Base-by-base conservation (phyloP, 2,113 vertebrate genomes). In the Sphaerodactylus townsendi region DNA sequence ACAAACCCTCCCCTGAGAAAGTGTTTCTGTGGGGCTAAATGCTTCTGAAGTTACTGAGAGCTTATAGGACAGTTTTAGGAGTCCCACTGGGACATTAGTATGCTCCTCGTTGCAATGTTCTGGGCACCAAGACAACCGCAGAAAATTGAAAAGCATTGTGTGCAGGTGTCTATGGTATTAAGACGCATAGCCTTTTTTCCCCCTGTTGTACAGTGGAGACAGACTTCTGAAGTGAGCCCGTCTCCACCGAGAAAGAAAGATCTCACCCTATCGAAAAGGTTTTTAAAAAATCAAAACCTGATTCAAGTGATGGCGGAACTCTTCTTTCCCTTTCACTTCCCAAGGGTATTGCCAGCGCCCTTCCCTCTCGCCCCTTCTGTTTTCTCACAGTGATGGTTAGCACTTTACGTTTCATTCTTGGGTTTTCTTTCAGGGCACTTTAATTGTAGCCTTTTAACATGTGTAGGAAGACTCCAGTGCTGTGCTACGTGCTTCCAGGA, bases 361-460 rank as follows among this genome's bases (percentile, higher is more conserved):
- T 9, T 83, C 44, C 62, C 56, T 41, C 86, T 59, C 21, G 35
- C 35, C 65, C 64, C 50, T 39, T 30, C 8, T 11, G 5, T 50
- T 77, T 56, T 87, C 35, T 92, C 74, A 30, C 85, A 5, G 83
- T 85, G 86, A 93, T 85, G 17, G 35, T 64, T 75, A 88, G 96
- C 95, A 96, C 95, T 96, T 96, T 95, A 95, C 86, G 65, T 88
- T 89, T 90, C 50, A 84, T 83, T 84, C 82, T 91, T 90, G 15
- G 17, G 91, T 84, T 86, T 90, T 70, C 90, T 81, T 90, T 89
- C 77, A 39, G 87, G 87, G 81, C 88, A 84, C 94, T 92, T 92
- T 85, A 89, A 70, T 77, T 88, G 72, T 87, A 83, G 72, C 28
- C 33, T 77, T 69, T 84, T 82, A 77, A 78, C 33, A 23, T 46